Evolutionary conservation across 2,888 invertebrate genomes (phyloP).

Genomic region (Caenorhabditis sp.): DNA sequence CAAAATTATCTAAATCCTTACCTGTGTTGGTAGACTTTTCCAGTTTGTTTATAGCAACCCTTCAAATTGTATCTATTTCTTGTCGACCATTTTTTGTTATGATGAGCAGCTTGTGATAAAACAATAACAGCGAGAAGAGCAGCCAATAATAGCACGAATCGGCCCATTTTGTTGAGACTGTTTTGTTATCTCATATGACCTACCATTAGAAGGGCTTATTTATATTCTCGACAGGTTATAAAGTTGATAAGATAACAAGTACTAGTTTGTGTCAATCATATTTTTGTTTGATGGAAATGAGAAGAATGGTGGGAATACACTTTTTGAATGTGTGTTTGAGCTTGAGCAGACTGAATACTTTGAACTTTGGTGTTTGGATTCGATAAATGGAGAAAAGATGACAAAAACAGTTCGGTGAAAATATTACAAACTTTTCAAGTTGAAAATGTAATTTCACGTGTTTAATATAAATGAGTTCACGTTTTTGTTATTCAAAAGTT

Average conservation of each 20-base stretch:
- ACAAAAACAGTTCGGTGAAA: too few species aligned
- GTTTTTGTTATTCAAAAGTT: too few species aligned
- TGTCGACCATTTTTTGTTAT: background rate
- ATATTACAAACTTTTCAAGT: too few species aligned
- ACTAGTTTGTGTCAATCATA: background rate
- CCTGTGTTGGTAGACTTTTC: constrained; percentile 53
- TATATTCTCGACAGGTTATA: background rate
- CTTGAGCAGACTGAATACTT: too few species aligned
- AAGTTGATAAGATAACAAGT: constrained; percentile 1
- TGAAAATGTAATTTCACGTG: too few species aligned
- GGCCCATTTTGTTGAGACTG: background rate
- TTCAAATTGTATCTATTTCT: constrained; percentile 54
- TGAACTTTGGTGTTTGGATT: too few species aligned
- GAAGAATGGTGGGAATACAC: background rate
- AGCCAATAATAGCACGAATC: background rate
- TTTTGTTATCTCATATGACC: background rate
- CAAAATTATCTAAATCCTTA: constrained; percentile 12
- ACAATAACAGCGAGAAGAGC: background rate
- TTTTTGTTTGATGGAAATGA: background rate
- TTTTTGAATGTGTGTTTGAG: too few species aligned
- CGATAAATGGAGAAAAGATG: too few species aligned
- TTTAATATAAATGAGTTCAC: too few species aligned
- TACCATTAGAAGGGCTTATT: background rate
- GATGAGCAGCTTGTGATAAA: background rate
- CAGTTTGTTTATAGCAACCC: constrained; percentile 62